Base-by-base conservation (phyloP, 1,140 invertebrate genomes). In the Oncopeltus fasciatus region DNA sequence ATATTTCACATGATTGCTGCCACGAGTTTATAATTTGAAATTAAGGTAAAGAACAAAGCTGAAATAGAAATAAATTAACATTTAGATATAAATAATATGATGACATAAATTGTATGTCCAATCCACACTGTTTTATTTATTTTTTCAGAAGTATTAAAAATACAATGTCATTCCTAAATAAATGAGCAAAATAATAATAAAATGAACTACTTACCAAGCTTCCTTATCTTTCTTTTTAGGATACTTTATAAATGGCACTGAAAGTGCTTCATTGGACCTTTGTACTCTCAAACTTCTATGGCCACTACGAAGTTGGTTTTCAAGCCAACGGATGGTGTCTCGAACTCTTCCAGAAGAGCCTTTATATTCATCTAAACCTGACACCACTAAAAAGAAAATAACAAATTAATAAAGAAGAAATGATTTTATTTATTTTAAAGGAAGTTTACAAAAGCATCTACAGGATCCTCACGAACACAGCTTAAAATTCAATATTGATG, bases 251-350 rank as follows among this genome's bases (percentile, higher is more conserved):
- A 86, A 78, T 0, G 87, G 83, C 11, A 92, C 71, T 14, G 84
- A 75, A 24, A 83, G 75, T 20, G 82, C 80, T 72, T 94, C 90
- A 29, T 88, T 83, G 20, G 84, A 81, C 28, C 86, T 80, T 72
- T 93, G 91, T 3, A 88, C 85, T 65, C 86, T 77, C 63, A 90
- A 73, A 70, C 86, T 92, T 59, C 90, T 77, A 64, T 90, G 90
- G 11, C 92, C 92, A 66, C 83, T 83, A 61, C 84, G 82, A 20
- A 95, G 83, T 74, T 94, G 89, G 24, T 78, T 73, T 73, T 95
- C 92, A 56, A 96, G 74, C 91, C 92, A 95, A 65, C 92, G 84
- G 57, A 92, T 95, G 1, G 88, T 89, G 71, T 93, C 89, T 56
- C 92, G 78, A 0, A 90, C 91, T 66, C 83, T 80, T 65, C 83